Evolutionary conservation across 2,113 vertebrate species (phyloP).

Genomic region (Bos taurus): DNA sequence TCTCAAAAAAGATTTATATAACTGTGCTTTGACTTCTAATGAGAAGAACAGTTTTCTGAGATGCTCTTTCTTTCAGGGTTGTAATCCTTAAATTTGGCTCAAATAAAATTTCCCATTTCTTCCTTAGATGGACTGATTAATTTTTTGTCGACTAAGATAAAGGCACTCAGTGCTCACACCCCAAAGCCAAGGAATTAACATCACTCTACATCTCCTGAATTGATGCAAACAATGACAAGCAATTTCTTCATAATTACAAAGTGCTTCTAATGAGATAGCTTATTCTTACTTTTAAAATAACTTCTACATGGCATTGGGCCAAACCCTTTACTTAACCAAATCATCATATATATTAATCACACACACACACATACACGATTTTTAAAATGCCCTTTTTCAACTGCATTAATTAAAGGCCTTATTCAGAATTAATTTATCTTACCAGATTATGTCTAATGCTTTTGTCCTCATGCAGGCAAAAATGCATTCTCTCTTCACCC

Average conservation of each 20-base stretch:
- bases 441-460: neutral
- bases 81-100: neutral
- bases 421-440: neutral
- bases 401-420: neutral
- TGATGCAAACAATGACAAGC: neutral
- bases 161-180: neutral
- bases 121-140: neutral
- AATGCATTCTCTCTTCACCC: neutral
- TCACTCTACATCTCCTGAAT: neutral
- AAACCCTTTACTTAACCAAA: slow-evolving; percentile 40
- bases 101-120: neutral
- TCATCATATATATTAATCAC: neutral
- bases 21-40: neutral
- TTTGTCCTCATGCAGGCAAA: neutral
- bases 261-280: slow-evolving; percentile 24
- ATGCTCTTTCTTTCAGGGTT: neutral
- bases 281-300: slow-evolving; percentile 34
- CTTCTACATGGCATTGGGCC: neutral
- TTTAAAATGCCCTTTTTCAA: neutral
- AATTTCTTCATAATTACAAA: slow-evolving; percentile 44
- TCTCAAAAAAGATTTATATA: neutral
- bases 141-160: neutral
- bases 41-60: neutral
- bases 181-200: neutral
- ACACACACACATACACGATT: neutral